Evolutionary conservation across 1,140 invertebrate genomes (phyloP), one percentile per base, ranked within the genome.

Genomic region (Tenebrio molitor): DNA sequence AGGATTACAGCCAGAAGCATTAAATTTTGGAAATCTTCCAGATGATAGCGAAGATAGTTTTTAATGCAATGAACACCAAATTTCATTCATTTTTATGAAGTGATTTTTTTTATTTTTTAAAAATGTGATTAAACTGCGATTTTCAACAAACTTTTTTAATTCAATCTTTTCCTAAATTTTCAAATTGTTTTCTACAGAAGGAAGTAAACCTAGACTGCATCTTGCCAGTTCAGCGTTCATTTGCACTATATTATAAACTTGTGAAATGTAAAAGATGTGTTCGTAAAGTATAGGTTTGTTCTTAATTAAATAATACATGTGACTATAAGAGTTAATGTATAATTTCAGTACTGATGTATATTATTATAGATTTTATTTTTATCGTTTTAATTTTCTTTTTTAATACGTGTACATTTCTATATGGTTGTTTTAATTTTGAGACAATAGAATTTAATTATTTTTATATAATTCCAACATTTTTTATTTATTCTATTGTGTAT

Each of bases 41-140:
- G 76, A 79, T 33, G 77, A 79, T 63, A 78, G 77, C 71, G 78
- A 81, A 46, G 79, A 81, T 70, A 80, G 78, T 74, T 65, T 78
- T 65, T 79, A 74, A 77, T 64, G 42, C 23, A 10, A 17, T 39
- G 21, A 41, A 65, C 39, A 65, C 62, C 33, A 42, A 65, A 15
- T 58, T 58, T 14, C 23, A 53, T 46, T 46, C 2, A 16, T 46
- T 46, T 39, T 46, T 46, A 16, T 16, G 14, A 19, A 17, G 10
- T 15, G 12, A 46, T 46, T 46, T 6, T 5, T 46, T 17, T 46
- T 46, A 46, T 46, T 46, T 46, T 2, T n/a, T 5, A 33, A 4
- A 33, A 41, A 41, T 14, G 36, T 21, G 44, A 21, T 50, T 50
- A 17, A 50, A 21, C 10, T 50, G 44, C 44, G 42, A 44, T 5